These are phyloP conservation scores for Aix galericulata DNA, from an alignment of 2,113 vertebrate species.

Conservation along the genomic window DNA sequence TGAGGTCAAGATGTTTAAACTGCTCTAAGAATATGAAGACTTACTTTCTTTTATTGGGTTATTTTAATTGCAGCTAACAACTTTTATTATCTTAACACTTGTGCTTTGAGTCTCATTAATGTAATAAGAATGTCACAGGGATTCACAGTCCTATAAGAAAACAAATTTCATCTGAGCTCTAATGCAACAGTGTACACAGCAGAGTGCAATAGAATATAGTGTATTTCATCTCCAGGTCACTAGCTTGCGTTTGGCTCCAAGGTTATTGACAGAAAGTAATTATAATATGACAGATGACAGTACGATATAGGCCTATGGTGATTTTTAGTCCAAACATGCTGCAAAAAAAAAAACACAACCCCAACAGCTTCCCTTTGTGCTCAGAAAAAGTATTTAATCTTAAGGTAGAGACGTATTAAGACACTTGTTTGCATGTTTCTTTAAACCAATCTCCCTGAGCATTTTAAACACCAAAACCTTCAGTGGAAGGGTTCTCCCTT, in stretches of 20 bases:
- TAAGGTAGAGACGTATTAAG: neutral
- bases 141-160: neutral
- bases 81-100: neutral
- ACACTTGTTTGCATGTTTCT: neutral
- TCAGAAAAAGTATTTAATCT: neutral
- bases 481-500: neutral
- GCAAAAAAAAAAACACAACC: neutral
- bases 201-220: neutral
- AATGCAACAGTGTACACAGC: neutral
- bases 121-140: neutral
- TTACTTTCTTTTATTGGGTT: neutral
- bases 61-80: neutral
- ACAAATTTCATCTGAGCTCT: neutral
- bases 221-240: neutral
- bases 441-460: neutral
- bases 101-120: neutral
- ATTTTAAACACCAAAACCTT: neutral
- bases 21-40: neutral
- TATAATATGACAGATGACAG: neutral
- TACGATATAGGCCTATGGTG: neutral
- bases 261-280: neutral
- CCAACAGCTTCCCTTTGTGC: neutral
- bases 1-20: neutral
- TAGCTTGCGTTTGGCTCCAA: neutral
- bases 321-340: neutral